Percentiles rank a stretch among this genome's conserved stretches.
Conservation (phyloP, 2,888 invertebrate genomes). For the Drosophila parthenogenetica region DNA sequence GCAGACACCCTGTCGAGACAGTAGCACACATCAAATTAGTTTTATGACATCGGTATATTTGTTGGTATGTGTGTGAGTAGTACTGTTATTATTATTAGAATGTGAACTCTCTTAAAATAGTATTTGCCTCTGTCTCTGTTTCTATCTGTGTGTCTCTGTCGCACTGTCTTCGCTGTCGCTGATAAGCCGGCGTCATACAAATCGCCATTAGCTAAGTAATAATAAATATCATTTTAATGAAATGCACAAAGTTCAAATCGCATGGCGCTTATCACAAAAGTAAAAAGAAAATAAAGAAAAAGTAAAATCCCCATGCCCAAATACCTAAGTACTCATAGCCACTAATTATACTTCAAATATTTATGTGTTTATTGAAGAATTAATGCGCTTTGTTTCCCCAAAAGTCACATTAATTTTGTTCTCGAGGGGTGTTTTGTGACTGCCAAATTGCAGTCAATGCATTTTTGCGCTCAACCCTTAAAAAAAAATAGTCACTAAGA, state of each 20-base stretch:
- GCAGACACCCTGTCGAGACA: conserved; percentile 65
- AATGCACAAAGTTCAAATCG: conserved; percentile 52
- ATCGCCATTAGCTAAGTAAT: conserved; percentile 51
- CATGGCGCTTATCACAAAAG: conserved; percentile 35
- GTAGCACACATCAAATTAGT: conserved; percentile 49
- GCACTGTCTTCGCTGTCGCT: conserved; percentile 35
- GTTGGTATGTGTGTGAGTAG: no score
- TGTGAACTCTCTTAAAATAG: conserved; percentile 42
- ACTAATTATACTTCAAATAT: background rate
- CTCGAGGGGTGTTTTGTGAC: conserved; percentile 41
- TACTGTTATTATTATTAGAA: conserved; percentile 49
- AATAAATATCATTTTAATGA: conserved; percentile 72
- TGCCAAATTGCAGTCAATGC: conserved; percentile 26
- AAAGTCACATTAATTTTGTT: conserved; percentile 32
- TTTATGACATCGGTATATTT: conserved; percentile 52
- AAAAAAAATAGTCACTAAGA: background rate
- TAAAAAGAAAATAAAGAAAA: background rate
- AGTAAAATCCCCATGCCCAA: background rate
- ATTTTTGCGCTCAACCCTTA: conserved; percentile 56
- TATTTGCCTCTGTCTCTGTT: background rate
- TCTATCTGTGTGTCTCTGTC: conserved; percentile 10
- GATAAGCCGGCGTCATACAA: conserved; percentile 61
- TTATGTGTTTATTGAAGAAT: background rate
- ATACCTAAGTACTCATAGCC: conserved; percentile 1
- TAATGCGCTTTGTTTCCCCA: conserved; percentile 45